Percentiles rank a stretch among this genome's conserved stretches.
Evolutionary conservation across 2,888 invertebrate genomes (phyloP).

Genomic region (Prostheceraeus crozeri): DNA sequence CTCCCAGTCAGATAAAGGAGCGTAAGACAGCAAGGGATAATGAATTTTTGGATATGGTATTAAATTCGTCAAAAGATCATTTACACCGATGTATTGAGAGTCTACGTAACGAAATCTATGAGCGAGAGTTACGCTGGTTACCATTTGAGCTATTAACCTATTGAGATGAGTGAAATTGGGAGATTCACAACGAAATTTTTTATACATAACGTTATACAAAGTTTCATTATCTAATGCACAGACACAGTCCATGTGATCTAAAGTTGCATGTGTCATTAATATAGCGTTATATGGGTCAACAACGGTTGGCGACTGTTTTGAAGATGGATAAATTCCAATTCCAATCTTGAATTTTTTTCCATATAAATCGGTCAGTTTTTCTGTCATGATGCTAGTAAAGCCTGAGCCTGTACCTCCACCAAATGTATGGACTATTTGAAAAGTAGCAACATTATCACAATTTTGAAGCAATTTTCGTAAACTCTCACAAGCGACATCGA

Average conservation of each 20-base stretch:
- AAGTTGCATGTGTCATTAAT: conserved; percentile 28
- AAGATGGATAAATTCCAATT: conserved; percentile 28
- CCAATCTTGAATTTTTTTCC: conserved; percentile 30
- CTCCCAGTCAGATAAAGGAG: conserved; percentile 7
- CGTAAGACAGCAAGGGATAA: conserved; percentile 30
- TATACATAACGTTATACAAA: conserved; percentile 6
- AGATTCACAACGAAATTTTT: not conserved
- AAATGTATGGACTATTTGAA: conserved; percentile 30
- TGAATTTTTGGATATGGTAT: conserved; percentile 29
- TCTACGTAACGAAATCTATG: conserved; percentile 25
- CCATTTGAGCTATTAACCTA: conserved; percentile 29
- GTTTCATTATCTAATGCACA: conserved; percentile 30
- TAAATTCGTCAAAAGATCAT: conserved; percentile 30
- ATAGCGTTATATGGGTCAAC: conserved; percentile 30
- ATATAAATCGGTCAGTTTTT: conserved; percentile 20
- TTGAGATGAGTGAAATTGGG: conserved; percentile 25
- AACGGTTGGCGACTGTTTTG: conserved; percentile 7
- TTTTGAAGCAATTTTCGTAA: not conserved
- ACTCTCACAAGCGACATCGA: not conserved
- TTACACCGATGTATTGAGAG: conserved; percentile 20
- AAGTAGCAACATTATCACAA: conserved; percentile 24
- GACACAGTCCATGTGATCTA: conserved; percentile 29
- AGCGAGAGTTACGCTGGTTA: conserved; percentile 15
- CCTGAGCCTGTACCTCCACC: conserved; percentile 31
- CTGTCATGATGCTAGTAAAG: conserved; percentile 20